Base-by-base conservation (phyloP, 2,888 invertebrate genomes). In the Barypeithes pellucidus region DNA sequence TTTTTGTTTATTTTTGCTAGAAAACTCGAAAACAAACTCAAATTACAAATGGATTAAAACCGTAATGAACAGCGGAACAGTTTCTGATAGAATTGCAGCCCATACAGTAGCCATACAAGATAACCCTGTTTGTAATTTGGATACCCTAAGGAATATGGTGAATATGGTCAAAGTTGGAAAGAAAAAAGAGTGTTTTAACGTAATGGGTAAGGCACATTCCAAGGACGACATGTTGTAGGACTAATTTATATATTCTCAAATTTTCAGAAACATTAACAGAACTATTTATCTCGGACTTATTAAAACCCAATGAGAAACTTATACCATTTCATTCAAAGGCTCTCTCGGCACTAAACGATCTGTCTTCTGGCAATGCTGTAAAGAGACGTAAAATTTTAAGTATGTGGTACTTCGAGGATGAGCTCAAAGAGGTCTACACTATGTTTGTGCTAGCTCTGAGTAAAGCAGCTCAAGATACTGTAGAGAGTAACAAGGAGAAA, bases 381-480 rank as follows among this genome's bases (percentile, higher is more conserved):
- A 88, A 90, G 0, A 87, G 90, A 59, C 88, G 91, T 67, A 91
- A 90, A 77, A 87, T 93, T 75, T 88, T 94, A 14, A 90, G 92
- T 9, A 85, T 91, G 67, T 99, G 98, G 97, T 91, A 93, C 81
- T 98, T 93, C 85, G 99, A 99, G 84, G 94, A 94, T 82, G 93
- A 95, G 81, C 85, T 99, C 0, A 96, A 95, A 84, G 91, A 93
- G 76, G 87, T 83, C n/a, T 88, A 87, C 75, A 79, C 87, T 78
- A 88, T 88, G 1, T 96, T 94, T 82, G 88, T 96, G 8, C 88
- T 90, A 63, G 90, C 93, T 0, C 81, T 97, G 52, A 92, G 93
- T 81, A 89, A 88, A 57, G 91, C 94, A 72, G 91, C 94, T 0
- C 92, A 93, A 70, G 95, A 96, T 81, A 91, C 93, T 0, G 90